Conservation (phyloP, 2,797 vertebrate species). For the Clarias laeviceps region DNA sequence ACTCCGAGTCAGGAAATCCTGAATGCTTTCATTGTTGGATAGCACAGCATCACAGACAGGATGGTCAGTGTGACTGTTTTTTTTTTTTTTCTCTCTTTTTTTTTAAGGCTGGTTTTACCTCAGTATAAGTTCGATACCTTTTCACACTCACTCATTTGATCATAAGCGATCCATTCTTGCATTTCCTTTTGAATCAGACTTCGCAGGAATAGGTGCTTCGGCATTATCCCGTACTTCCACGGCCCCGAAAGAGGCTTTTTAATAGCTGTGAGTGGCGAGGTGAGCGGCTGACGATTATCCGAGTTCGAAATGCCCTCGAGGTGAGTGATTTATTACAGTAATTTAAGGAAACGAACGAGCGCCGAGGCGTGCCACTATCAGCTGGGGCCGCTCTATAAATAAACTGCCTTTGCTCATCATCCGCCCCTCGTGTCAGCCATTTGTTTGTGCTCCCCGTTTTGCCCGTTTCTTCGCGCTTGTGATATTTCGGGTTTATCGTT, state of each 20-base stretch:
- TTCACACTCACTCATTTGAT: not conserved
- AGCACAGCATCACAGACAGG: not conserved
- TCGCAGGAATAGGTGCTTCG: not conserved
- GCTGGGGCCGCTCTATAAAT: slow-evolving; percentile 67
- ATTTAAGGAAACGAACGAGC: slow-evolving; percentile 59
- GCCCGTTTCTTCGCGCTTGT: slow-evolving; percentile 30
- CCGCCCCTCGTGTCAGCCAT: slow-evolving; percentile 61
- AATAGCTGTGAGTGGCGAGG: slow-evolving; percentile 46
- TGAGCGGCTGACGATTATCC: slow-evolving; percentile 52
- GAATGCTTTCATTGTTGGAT: not conserved
- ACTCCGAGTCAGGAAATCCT: slow-evolving; percentile 18
- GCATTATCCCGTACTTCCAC: slow-evolving; percentile 1
- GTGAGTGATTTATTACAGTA: slow-evolving; percentile 62
- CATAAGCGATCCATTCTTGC: not conserved
- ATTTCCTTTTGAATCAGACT: slow-evolving; percentile 1
- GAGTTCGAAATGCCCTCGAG: slow-evolving; percentile 45
- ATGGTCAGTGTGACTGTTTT: not conserved
- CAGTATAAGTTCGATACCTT: not conserved
- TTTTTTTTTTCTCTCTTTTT: not conserved
- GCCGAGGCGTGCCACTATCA: slow-evolving; percentile 50
- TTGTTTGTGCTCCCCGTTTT: slow-evolving; percentile 58
- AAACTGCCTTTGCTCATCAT: slow-evolving; percentile 68
- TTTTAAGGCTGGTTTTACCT: not conserved
- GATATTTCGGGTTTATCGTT: slow-evolving; percentile 4
- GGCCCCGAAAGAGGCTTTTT: slow-evolving; percentile 45